Evolutionary conservation across 2,888 invertebrate genomes (phyloP), one percentile per base, ranked within the genome.

Genomic region (Chelonus formosanus): DNA sequence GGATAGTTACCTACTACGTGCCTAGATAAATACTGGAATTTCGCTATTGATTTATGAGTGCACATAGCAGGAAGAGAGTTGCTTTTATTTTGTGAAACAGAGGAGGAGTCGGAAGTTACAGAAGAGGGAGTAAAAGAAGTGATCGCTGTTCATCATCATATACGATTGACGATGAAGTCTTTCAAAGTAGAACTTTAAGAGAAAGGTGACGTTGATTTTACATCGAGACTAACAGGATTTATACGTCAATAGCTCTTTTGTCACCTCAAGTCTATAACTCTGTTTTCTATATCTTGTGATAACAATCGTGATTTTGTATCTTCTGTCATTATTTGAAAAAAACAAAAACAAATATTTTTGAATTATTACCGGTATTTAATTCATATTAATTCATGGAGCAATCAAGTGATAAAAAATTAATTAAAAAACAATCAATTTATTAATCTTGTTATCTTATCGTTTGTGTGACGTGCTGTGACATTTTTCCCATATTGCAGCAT

Each of bases 101-200:
- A 53, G 47, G 58, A 61, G 56, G 56, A 66, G 63, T 10, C 47
- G 44, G 55, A 63, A 50, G 50, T 58, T 20, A 52, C 20, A 44
- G 20, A 45, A 59, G 50, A 60, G 56, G 59, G 66, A 61, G 63
- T 66, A 55, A 54, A 58, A 62, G 58, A 47, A 40, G 61, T 45
- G 52, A 53, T 45, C 47, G 44, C 35, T 56, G 52, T 44, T 57
- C 67, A 66, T 63, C 66, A 69, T 69, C 69, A 56, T 69, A 56
- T 60, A 65, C 61, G 63, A 61, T 68, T 67, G 53, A 63, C 64
- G 70, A 70, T 70, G 68, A 68, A 68, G 65, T 70, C 66, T 70
- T 67, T 66, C 70, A 31, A 71, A 70, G 73, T 73, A 69, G 70
- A 73, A 73, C 71, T 71, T 70, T 70, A 67, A 73, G 73, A 73